phyloP scores from a whole-genome alignment of 1,140 invertebrate species.

The Orchestia grillus region DNA sequence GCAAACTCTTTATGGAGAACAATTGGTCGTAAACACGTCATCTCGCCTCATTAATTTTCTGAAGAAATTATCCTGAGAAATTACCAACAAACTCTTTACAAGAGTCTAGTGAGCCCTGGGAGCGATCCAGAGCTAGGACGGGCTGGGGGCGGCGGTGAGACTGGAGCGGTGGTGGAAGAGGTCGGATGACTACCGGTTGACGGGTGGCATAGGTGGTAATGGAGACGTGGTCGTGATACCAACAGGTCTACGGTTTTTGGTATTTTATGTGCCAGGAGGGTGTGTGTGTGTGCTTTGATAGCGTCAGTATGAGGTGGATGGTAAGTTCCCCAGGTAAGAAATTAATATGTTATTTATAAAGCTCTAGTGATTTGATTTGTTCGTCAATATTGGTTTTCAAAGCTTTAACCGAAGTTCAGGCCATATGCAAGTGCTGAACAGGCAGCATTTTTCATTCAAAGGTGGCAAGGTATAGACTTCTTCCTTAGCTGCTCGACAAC shows the following conservation, averaged over 20 bases:
- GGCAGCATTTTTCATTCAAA: no score
- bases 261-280: background rate
- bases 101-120: slow-evolving; percentile 16
- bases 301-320: background rate
- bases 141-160: background rate
- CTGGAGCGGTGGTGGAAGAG: background rate
- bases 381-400: no score
- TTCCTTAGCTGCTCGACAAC: no score
- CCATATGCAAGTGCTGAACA: no score
- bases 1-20: slow-evolving; percentile 52
- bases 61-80: slow-evolving; percentile 53
- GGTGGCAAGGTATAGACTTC: no score
- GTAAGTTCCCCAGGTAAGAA: no score
- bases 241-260: background rate
- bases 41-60: slow-evolving; percentile 52
- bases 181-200: background rate
- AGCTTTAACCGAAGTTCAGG: no score
- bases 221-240: background rate
- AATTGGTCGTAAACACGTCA: slow-evolving; percentile 55
- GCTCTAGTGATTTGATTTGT: no score
- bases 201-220: background rate
- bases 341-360: no score
- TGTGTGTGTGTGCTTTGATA: background rate
- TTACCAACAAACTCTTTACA: slow-evolving; percentile 42
- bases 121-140: background rate